Percentiles rank a stretch among this genome's conserved stretches.
These are phyloP conservation scores for Sebastes minor DNA, from an alignment of 2,797 vertebrate genomes.

Conservation along the genomic window DNA sequence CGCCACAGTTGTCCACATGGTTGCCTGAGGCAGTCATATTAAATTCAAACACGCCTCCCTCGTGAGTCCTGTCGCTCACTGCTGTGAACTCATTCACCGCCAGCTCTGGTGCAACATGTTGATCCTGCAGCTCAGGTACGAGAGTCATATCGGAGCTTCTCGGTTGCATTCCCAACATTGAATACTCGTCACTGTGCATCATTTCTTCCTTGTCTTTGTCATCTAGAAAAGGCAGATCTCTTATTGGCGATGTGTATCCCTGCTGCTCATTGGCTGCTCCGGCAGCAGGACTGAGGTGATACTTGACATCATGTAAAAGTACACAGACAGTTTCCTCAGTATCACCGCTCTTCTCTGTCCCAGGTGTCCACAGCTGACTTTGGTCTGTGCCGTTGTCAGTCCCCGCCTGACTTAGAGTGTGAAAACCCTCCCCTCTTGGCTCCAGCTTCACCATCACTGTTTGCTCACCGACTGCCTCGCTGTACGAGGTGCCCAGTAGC, in stretches of 20 bases:
- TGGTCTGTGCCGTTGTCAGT: neutral
- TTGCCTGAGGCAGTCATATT: neutral
- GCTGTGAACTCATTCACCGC: constrained; percentile 6
- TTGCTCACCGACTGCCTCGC: neutral
- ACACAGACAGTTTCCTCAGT: neutral
- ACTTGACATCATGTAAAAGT: constrained; percentile 41
- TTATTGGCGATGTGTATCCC: neutral
- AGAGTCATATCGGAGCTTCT: constrained; percentile 9
- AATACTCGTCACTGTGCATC: constrained; percentile 25
- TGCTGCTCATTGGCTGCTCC: constrained; percentile 17
- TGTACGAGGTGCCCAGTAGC: neutral
- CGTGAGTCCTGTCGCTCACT: neutral
- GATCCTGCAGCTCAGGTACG: constrained; percentile 3
- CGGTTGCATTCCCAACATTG: neutral
- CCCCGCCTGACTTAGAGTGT: neutral
- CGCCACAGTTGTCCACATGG: neutral
- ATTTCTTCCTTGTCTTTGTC: constrained; percentile 36
- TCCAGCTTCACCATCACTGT: constrained; percentile 46
- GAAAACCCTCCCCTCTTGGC: constrained; percentile 25
- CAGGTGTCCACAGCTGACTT: constrained; percentile 44
- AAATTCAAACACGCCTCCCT: constrained; percentile 38
- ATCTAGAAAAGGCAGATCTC: constrained; percentile 41
- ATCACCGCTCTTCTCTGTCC: neutral
- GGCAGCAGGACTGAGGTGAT: constrained; percentile 19
- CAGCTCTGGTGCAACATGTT: neutral